Conservation (phyloP, 2,113 vertebrate genomes). For the Lampris incognitus region DNA sequence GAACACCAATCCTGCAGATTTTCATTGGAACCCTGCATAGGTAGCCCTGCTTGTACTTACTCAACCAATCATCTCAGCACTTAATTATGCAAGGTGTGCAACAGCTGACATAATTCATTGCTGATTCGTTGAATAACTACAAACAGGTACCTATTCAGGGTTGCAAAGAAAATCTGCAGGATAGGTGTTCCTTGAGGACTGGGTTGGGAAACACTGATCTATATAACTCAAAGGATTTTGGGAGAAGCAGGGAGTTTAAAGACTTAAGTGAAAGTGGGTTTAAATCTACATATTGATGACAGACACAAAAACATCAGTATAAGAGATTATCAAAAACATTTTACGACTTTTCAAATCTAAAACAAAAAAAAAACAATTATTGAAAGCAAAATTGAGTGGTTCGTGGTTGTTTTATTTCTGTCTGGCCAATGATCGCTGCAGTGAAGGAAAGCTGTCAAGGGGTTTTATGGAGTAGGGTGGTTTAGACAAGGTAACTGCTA, state of each 20-base stretch:
- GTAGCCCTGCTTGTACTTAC: too few species aligned
- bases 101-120: too few species aligned
- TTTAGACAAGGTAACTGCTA: slow-evolving; percentile 73
- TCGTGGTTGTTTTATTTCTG: slow-evolving; percentile 44
- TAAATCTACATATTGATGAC: slow-evolving; percentile 32
- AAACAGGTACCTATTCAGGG: too few species aligned
- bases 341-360: slow-evolving; percentile 49
- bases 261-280: slow-evolving; percentile 34
- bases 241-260: slow-evolving; percentile 29
- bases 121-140: too few species aligned
- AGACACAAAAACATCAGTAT: slow-evolving; percentile 44
- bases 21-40: too few species aligned
- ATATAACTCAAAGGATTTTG: slow-evolving; percentile 41
- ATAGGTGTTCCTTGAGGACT: too few species aligned
- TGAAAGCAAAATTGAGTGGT: slow-evolving; percentile 9
- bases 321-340: not conserved
- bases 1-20: too few species aligned
- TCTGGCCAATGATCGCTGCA: slow-evolving; percentile 28
- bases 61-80: too few species aligned
- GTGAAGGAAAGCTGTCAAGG: slow-evolving; percentile 8
- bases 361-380: slow-evolving; percentile 54
- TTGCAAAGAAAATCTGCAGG: too few species aligned
- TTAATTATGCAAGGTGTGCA: too few species aligned
- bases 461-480: slow-evolving; percentile 46
- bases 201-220: too few species aligned